Percentiles rank a stretch among this genome's conserved stretches.
Conservation (phyloP, 2,797 vertebrate genomes). For the Pseudochirops cupreus region DNA sequence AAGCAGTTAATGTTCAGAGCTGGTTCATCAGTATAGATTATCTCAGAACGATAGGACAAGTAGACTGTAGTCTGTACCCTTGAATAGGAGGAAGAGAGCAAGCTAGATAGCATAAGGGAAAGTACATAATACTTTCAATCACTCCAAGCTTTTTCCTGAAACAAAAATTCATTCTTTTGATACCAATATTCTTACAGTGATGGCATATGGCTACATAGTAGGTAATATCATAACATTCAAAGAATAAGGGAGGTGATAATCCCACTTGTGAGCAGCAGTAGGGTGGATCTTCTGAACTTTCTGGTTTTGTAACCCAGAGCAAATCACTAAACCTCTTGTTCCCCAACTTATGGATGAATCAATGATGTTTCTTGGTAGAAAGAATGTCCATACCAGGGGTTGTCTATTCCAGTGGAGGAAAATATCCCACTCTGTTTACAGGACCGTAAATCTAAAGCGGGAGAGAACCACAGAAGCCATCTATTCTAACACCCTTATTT, state of each 20-base stretch:
- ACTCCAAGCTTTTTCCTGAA: background rate
- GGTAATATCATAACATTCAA: background rate
- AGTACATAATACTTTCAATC: background rate
- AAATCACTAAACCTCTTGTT: background rate
- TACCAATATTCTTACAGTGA: background rate
- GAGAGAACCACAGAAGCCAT: background rate
- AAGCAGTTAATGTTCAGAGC: background rate
- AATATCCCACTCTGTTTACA: background rate
- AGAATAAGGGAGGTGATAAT: background rate
- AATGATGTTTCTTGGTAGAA: background rate
- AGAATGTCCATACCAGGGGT: background rate
- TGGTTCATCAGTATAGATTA: background rate
- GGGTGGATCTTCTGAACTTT: background rate
- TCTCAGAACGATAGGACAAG: background rate
- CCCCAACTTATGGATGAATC: background rate
- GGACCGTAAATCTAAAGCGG: background rate
- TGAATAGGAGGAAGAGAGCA: background rate
- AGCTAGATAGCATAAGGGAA: background rate
- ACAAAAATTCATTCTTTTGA: background rate
- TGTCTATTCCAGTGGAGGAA: background rate
- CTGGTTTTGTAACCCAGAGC: background rate
- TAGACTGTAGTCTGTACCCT: background rate
- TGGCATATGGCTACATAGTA: background rate
- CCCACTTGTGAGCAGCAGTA: background rate
- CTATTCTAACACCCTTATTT: background rate